phyloP scores from a whole-genome alignment of 1,140 invertebrate genomes.

The Tribolium madens region DNA sequence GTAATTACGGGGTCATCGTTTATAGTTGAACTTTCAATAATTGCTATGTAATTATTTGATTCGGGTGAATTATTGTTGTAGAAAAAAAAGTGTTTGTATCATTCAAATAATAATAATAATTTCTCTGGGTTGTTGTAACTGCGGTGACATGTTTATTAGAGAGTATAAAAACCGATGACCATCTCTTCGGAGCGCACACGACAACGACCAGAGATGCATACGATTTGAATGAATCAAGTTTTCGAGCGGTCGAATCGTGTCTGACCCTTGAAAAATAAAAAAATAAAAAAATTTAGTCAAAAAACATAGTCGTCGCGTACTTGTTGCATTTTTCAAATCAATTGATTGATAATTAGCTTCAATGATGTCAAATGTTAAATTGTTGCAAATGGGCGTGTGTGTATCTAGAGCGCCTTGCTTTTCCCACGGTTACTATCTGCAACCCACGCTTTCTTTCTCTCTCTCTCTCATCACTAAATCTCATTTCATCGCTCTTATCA shows the following conservation, averaged over 20 bases:
- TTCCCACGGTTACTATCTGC: slow-evolving; percentile 48
- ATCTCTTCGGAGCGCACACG: slow-evolving; percentile 23
- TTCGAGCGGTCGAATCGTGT: not conserved
- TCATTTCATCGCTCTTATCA: slow-evolving; percentile 40
- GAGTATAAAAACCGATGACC: not conserved
- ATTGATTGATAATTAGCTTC: not conserved
- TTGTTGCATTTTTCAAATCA: no score
- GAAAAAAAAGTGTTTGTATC: no score
- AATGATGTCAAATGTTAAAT: no score
- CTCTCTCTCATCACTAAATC: not conserved
- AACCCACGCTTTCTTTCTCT: slow-evolving; percentile 35
- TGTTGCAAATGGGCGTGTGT: not conserved
- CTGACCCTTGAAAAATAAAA: not conserved
- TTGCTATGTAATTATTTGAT: slow-evolving; percentile 7
- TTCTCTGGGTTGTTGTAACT: not conserved
- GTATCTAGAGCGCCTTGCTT: slow-evolving; percentile 45
- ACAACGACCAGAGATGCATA: slow-evolving; percentile 31
- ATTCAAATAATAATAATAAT: not conserved
- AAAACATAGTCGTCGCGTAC: not conserved
- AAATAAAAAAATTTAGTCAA: not conserved
- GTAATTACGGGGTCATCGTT: not conserved
- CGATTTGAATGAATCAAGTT: slow-evolving; percentile 17
- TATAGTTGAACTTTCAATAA: not conserved
- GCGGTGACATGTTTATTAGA: slow-evolving; percentile 20
- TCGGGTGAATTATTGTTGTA: not conserved